Evolutionary conservation across 2,797 vertebrate species (phyloP), one percentile per base, ranked within the genome.

Genomic region (Enteromius anoplus): DNA sequence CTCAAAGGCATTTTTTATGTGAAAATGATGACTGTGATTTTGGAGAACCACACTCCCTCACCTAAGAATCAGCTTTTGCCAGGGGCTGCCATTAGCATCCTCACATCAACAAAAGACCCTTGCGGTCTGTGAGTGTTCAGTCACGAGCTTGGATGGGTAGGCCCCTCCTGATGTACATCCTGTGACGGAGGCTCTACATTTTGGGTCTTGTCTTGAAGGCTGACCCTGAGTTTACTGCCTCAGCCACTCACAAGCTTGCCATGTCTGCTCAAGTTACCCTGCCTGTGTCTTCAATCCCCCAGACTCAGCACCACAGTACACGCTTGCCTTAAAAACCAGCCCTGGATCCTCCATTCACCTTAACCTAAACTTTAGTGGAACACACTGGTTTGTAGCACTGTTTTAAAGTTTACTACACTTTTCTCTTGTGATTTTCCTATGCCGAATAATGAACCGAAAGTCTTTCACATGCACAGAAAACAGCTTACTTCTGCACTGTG

Each of bases 191-290:
- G 14, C 23, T 71, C 14, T 14, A 47, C 12, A 26, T 45, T n/a
- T 47, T 26, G 40, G 3, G 40, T 26, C 65, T 70, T 71, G 23
- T 49, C 23, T 73, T 29, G 70, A 73, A 73, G 70, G 26, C 47
- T 73, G 26, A 51, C 47, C 17, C 29, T 53, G 47, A 53, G 29
- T 73, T 73, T 34, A 34, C 47, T 34, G 47, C 11, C 26, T 49
- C 10, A 10, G 29, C 70, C 47, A 51, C 70, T 72, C 17, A 51
- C 49, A 17, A 1, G 19, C 9, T 51, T 51, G 8, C 4, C 17
- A 32, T 73, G 47, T 53, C 47, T 32, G 47, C 4, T 29, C 26
- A n/a, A 3, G 29, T 72, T 11, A 51, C 26, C 47, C 15, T 72
- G 14, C 26, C 45, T 51, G 4, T 32, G 9, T 32, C 10, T 34